Base-by-base conservation (phyloP, 2,113 vertebrate genomes). In the Thomomys bottae region DNA sequence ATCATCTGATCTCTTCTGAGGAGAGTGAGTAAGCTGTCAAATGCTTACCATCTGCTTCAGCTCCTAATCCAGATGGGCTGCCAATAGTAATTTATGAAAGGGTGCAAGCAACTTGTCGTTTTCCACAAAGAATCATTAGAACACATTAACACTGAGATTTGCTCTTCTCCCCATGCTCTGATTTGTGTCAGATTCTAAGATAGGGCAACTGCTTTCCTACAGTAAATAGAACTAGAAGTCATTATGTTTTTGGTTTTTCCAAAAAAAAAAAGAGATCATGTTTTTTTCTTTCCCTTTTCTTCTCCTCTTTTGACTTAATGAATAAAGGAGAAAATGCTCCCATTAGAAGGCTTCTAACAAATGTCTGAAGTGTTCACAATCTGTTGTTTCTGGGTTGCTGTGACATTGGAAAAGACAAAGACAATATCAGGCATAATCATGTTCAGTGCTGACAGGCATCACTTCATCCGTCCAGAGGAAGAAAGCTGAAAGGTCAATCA, bases 41-140 rank as follows among this genome's bases (percentile, higher is more conserved):
- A 49, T 64, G 64, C 71, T 82, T 89, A 84, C 93, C 87, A 59
- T 96, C 93, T 97, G 96, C 77, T 93, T 77, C 71, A 40, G 90
- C 88, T 95, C 90, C 92, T 92, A 76, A 95, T 90, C 94, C 94
- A 97, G 91, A 97, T 95, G 95, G 90, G 92, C 92, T 95, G 94
- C 93, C 95, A 95, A 54, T 88, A 92, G 91, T 92, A 94, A 95
- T 95, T 94, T 91, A 71, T 95, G 94, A 89, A 93, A 90, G 93
- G 84, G 94, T 94, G 61, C 88, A 93, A 96, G 83, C 72, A 95
- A 82, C 91, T 92, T 94, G 59, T 64, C 49, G 30, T 77, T 93
- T 49, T 86, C 64, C 0, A 1, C 71, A 95, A 94, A 89, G 82
- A 94, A 84, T 94, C 87, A 89, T 95, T 94, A 80, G 66, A 94